Base-by-base conservation (phyloP, 37 sponge, comb jelly and placozoan genomes). In the Aplysina aerophoba region DNA sequence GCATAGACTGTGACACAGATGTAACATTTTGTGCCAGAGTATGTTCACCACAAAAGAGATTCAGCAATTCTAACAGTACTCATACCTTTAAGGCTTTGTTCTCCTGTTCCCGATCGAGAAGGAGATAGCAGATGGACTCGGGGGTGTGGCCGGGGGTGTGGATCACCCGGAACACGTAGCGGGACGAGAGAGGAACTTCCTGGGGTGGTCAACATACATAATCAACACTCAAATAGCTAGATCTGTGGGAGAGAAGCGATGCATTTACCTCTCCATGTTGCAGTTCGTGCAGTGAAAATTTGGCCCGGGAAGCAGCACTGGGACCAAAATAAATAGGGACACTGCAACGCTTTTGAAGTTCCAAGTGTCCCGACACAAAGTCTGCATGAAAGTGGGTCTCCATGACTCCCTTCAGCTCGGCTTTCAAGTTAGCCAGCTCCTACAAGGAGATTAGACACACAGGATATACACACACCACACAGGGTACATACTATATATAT, bases 301-400 rank as follows among this genome's bases (percentile, higher is more conserved):
- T 74, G 39, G 81, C 60, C 35, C 95, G 78, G 22, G 73, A 54
- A n/a, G 72, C 84, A 20, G 90, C 92, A 14, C 87, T 84, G 12
- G 97, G 94, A 1, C 97, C 97, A 75, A 94, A 89, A 85, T 92
- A 96, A 27, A 96, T 87, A 12, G 87, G 55, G 0, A 92, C 92
- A 17, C 79, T 85, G 25, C 87, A 84, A 24, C 86, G 89, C 54
- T 89, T 59, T 21, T 53, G 59, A 17, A 94, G 71, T 79, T 96
- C 97, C 57, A 61, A 78, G 68, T 96, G 97, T 31, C 97, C 97
- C 8, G 97, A 93, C 53, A 96, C 97, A 88, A 96, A 96, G 82
- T 96, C 97, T 34, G 97, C 97, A 72, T 96, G 97, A 74, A 96
- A 85, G 60, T 96, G 97, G 8, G 97, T 96, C 82, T 93, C 93